A percentile compares a stretch with the other conserved stretches of the same genome.
phyloP scores from a whole-genome alignment of 2,113 vertebrate genomes.

The Melanerpes aurifrons region DNA sequence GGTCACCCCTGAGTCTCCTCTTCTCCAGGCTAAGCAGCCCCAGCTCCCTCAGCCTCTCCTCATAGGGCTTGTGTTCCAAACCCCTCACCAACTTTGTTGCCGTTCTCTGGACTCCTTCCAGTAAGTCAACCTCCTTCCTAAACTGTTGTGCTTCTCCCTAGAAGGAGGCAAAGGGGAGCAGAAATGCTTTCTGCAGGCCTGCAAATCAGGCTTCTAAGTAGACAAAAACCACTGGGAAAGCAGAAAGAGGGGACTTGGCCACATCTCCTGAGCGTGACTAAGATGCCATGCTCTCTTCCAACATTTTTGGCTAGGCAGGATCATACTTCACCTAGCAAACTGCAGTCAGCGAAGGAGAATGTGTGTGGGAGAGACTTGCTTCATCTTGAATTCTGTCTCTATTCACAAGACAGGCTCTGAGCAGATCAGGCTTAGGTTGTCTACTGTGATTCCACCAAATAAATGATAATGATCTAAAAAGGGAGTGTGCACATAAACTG shows the following conservation, averaged over 20 bases:
- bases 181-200: neutral
- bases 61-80: too few species aligned
- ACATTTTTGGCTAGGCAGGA: neutral
- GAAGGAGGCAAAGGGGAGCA: neutral
- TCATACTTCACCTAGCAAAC: neutral
- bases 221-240: neutral
- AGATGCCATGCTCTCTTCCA: neutral
- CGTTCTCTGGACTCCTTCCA: too few species aligned
- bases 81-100: too few species aligned
- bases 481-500: neutral
- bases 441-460: neutral
- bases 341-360: neutral
- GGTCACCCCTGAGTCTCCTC: too few species aligned
- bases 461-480: neutral
- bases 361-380: neutral
- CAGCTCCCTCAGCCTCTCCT: too few species aligned
- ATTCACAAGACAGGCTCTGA: neutral
- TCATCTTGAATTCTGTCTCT: neutral
- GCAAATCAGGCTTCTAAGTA: neutral
- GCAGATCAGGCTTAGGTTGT: neutral
- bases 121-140: too few species aligned
- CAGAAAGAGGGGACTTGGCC: neutral
- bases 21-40: too few species aligned
- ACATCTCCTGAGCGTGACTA: neutral
- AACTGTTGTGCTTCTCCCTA: neutral